Base-by-base conservation (phyloP, 2,888 invertebrate species). In the Ecdyonurus torrentis region DNA sequence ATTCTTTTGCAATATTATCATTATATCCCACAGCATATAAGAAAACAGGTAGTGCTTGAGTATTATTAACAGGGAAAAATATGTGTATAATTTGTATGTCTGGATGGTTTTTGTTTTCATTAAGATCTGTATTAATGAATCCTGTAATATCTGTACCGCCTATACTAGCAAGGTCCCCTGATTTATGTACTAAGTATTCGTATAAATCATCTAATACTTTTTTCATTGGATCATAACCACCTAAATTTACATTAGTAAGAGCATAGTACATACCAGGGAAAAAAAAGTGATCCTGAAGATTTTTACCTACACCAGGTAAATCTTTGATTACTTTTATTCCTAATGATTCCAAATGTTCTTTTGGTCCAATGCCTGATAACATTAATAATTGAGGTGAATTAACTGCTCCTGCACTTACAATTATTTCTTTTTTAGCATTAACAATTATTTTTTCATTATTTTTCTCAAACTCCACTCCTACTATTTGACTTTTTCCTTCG, bases 181-280 rank as follows among this genome's bases (percentile, higher is more conserved):
- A 74, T 5, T 74, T 76, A 63, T 76, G 74, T 50, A 75, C 74
- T 2, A 79, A 70, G 69, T 81, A 85, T 3, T 79, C 69, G 23
- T 76, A 67, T 1, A 78, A 60, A 25, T 74, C 73, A 1, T 72
- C 68, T 1, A 72, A 63, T 50, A 77, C 69, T 60, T 68, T 23
- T 52, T 37, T 61, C 23, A n/a, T 20, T 1, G 50, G 61, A 18
- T 61, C 37, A 5, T 5, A 5, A 1, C 25, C 52, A 7, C 22
- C 1, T 18, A 24, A n/a, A 37, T n/a, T 22, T 1, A n/a, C 19
- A 15, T 24, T 23, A 20, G 5, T 20, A 2, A 19, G 1, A 1
- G 22, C 24, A 19, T 52, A 10, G 19, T n/a, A 37, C 18, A 50
- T 50, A 1, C 63, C 63, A 5, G 58, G 37, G 19, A 50, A 58